Evolutionary conservation across 2,888 invertebrate genomes (phyloP), one percentile per base, ranked within the genome.

Genomic region (Cheilosia vulpina): DNA sequence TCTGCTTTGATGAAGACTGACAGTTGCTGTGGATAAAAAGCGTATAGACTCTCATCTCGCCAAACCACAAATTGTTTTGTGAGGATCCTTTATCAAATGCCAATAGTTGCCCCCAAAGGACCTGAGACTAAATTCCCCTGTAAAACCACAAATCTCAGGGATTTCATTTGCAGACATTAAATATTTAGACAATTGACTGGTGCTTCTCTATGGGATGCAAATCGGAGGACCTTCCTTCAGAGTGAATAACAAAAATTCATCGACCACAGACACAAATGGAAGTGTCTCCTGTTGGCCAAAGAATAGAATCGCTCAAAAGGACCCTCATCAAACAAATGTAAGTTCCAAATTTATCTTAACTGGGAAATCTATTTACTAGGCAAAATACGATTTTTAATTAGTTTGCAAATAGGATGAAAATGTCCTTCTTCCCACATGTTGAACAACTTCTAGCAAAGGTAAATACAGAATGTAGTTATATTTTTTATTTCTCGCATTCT

Each of bases 331-430:
- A 47, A 47, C 17, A 24, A 34, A 17, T 4, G 60, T 19, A 60
- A n/a, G 47, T 50, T n/a, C n/a, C 19, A 34, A 38, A 13, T 38
- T 57, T 41, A 47, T 57, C 31, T 2, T 31, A 53, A 58, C 34
- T 31, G 31, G 15, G 41, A 45, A 60, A 57, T 76, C 58, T 82
- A 78, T 73, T 78, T 78, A 65, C 63, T 45, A 19, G 50, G 69
- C 41, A 24, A 84, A 80, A 80, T 80, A 55, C 66, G 58, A 60
- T 80, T 75, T 84, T 75, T 80, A 80, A 84, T 84, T 84, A 80
- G 68, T 69, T 84, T 71, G 69, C 55, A 84, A 84, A 71, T 65
- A 75, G 69, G 43, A 75, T 41, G 45, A 79, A 63, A 73, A 65
- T 71, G 58, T 69, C 75, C 68, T 77, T 52, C 62, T 17, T 2